These are phyloP conservation scores for Ageneiosus marmoratus DNA, from an alignment of 2,113 vertebrate species.

Conservation along the genomic window DNA sequence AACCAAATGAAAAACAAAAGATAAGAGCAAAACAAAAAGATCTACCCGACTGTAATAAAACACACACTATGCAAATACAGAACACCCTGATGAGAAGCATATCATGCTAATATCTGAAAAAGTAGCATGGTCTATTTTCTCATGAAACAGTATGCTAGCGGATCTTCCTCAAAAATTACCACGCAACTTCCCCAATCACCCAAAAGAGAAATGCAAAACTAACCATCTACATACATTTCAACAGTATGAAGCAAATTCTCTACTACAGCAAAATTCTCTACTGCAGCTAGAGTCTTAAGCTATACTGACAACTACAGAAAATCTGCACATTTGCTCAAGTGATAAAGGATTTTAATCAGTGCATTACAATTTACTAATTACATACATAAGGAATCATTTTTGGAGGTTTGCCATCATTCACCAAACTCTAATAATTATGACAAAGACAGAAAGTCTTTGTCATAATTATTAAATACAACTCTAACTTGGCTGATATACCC, in stretches of 20 bases:
- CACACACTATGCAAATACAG: not conserved
- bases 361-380: not conserved
- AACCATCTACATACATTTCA: too few species aligned
- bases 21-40: not conserved
- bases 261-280: not conserved
- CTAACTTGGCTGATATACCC: not conserved
- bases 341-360: not conserved
- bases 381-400: not conserved
- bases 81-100: not conserved
- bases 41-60: not conserved
- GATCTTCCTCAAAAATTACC: slow-evolving; percentile 6
- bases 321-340: not conserved
- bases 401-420: not conserved
- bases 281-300: not conserved
- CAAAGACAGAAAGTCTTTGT: too few species aligned
- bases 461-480: too few species aligned
- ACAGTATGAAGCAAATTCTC: not conserved
- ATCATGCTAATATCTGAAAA: not conserved
- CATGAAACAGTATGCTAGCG: not conserved
- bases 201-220: not conserved
- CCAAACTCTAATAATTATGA: not conserved
- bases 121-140: not conserved
- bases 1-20: not conserved
- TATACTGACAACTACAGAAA: not conserved
- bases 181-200: slow-evolving; percentile 1